Percentiles rank a stretch among this genome's conserved stretches.
Evolutionary conservation across 2,113 vertebrate species (phyloP).

Genomic region (Thoracochromis brauschi): DNA sequence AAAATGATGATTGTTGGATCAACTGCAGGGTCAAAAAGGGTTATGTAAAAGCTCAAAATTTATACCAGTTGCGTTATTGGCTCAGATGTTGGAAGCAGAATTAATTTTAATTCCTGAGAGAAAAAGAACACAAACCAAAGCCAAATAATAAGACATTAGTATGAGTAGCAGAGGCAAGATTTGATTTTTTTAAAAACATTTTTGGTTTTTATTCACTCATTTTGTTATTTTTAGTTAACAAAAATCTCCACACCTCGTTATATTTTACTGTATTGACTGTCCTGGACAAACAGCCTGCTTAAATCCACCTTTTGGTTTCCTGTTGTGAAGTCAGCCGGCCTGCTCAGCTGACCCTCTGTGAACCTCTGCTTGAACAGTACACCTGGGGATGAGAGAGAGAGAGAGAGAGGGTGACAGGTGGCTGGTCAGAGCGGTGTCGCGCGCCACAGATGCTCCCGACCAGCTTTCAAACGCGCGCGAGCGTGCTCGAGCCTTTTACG

Average conservation of each 20-base stretch:
- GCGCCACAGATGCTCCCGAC: background rate
- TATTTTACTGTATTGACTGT: background rate
- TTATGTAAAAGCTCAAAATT: background rate
- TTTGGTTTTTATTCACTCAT: background rate
- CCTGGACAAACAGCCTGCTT: background rate
- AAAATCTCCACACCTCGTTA: background rate
- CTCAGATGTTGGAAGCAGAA: background rate
- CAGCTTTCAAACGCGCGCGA: background rate
- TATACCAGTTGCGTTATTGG: background rate
- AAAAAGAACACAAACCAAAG: background rate
- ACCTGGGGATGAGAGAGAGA: background rate
- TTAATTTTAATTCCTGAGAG: background rate
- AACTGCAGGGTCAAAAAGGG: background rate
- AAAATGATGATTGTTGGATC: background rate
- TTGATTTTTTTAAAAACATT: background rate
- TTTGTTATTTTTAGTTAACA: background rate
- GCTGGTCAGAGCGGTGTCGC: background rate
- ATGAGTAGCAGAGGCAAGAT: background rate
- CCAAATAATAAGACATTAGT: background rate
- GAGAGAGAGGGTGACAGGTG: background rate
- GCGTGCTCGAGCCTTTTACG: background rate
- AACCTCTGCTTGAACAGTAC: background rate
- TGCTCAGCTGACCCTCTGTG: background rate
- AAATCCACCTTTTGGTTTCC: background rate
- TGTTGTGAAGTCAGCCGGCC: background rate